phyloP scores from a whole-genome alignment of 1,140 invertebrate species.

The Heliconius hewitsoni region DNA sequence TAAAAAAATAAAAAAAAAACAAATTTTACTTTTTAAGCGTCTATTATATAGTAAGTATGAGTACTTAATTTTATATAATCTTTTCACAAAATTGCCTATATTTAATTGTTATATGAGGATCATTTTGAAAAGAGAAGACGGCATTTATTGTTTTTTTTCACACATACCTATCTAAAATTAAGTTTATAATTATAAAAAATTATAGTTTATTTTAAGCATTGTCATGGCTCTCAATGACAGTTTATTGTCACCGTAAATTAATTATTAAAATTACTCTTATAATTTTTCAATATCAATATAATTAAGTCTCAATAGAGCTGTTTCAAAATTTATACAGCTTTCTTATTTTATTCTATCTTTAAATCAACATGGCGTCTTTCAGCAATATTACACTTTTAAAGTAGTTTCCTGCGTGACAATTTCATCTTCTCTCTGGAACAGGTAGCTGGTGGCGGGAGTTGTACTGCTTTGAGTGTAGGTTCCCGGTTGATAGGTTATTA shows the following conservation, averaged over 20 bases:
- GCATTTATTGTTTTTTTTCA: no score
- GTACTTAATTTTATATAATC: neutral
- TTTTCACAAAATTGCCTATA: neutral
- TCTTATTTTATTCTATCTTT: no score
- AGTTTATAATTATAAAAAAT: no score
- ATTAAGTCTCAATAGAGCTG: no score
- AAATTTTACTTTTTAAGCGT: neutral
- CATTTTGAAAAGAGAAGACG: neutral
- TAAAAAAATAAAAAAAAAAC: neutral
- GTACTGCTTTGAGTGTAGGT: constrained; percentile 53
- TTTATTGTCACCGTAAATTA: no score
- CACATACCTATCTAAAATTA: no score
- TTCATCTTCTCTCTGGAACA: constrained; percentile 64
- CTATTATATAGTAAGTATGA: neutral
- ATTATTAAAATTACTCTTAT: no score
- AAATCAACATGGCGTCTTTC: neutral
- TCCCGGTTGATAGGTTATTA: constrained; percentile 36
- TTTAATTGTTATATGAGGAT: neutral
- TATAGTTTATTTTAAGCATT: no score
- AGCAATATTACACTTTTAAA: constrained; percentile 44
- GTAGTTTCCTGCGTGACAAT: constrained; percentile 54
- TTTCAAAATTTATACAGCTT: no score
- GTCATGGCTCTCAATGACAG: no score
- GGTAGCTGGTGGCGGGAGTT: constrained; percentile 63
- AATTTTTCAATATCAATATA: no score